Evolutionary conservation across 2,113 vertebrate genomes (phyloP).

Genomic region (Emberiza fucata): DNA sequence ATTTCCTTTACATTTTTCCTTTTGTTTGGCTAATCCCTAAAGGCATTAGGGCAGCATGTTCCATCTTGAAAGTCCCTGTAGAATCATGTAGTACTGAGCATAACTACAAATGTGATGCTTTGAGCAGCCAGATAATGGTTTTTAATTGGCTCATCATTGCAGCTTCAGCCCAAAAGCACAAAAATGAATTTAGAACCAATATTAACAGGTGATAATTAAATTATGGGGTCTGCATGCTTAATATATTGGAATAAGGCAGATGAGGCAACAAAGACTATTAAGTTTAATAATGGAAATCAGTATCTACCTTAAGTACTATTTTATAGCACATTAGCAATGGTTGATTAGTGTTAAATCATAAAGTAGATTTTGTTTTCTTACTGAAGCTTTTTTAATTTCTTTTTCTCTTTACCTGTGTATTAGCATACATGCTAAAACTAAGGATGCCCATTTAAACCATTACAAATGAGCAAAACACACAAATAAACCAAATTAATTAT

Average conservation of each 20-base stretch:
- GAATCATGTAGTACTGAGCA: slow-evolving; percentile 23
- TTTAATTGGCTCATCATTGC: slow-evolving; percentile 71
- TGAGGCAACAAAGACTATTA: slow-evolving; percentile 64
- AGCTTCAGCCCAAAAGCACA: slow-evolving; percentile 69
- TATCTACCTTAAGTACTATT: slow-evolving; percentile 60
- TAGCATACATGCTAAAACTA: background rate
- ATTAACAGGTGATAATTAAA: slow-evolving; percentile 77
- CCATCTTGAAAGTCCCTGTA: slow-evolving; percentile 45
- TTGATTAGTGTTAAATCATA: slow-evolving; percentile 62
- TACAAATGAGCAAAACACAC: background rate
- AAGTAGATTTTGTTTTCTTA: slow-evolving; percentile 61
- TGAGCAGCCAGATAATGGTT: slow-evolving; percentile 66
- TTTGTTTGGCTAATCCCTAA: slow-evolving; percentile 52
- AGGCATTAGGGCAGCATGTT: slow-evolving; percentile 49
- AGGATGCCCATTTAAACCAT: background rate
- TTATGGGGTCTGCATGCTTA: slow-evolving; percentile 64
- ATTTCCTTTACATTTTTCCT: slow-evolving; percentile 52
- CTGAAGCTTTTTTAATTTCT: background rate
- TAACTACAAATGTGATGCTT: slow-evolving; percentile 54
- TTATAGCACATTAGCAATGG: slow-evolving; percentile 64
- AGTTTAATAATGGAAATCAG: slow-evolving; percentile 62
- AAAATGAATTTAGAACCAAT: slow-evolving; percentile 69
- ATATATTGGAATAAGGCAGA: slow-evolving; percentile 60
- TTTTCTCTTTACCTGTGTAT: background rate
- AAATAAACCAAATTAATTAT: background rate